Evolutionary conservation across 1,140 invertebrate species (phyloP), one percentile per base, ranked within the genome.

Genomic region (Oreohelix idahoensis): DNA sequence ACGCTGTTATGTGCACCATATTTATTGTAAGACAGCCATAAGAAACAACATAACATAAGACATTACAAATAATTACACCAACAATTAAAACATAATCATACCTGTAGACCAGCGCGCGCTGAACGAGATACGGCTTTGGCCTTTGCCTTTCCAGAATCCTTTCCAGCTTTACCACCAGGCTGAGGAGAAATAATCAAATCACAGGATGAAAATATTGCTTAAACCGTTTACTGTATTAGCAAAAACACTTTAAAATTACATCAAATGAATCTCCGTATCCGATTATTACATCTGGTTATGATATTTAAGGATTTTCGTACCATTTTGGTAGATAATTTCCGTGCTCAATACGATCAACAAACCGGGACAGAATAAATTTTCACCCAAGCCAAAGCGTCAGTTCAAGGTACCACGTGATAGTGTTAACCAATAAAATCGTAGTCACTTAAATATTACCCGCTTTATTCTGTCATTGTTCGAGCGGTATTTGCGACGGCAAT

Each of bases 101-200:
- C 98, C 96, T 99, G 98, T 89, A 99, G 95, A 87, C 98, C 98
- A 90, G 98, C 98, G 90, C 98, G 95, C 80, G 98, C 98, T 78
- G 98, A 99, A 91, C 98, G 95, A 76, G 98, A 99, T 63, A 99
- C 97, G 87, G 98, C 98, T 95, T 99, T 99, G 75, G 97, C 97
- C 94, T 99, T 99, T n/a, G 98, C 96, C 95, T 99, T 99, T 90
- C 98, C 98, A 75, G 98, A 98, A 95, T 99, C 98, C 95, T 99
- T 99, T 91, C 98, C 98, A 93, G 98, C 98, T 96, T 99, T 99
- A 92, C 98, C 98, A 92, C 98, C 98, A 95, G 98, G 97, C 98
- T 93, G 86, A 79, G 86, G 87, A 84, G 75, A 85, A 86, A 35
- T n/a, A 45, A 73, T 26, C n/a, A 80, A 83, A 74, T 82, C 73